A percentile compares a stretch with the other conserved stretches of the same genome.
phyloP scores from a whole-genome alignment of 2,888 invertebrate genomes.

The Epistrophella euchroma region DNA sequence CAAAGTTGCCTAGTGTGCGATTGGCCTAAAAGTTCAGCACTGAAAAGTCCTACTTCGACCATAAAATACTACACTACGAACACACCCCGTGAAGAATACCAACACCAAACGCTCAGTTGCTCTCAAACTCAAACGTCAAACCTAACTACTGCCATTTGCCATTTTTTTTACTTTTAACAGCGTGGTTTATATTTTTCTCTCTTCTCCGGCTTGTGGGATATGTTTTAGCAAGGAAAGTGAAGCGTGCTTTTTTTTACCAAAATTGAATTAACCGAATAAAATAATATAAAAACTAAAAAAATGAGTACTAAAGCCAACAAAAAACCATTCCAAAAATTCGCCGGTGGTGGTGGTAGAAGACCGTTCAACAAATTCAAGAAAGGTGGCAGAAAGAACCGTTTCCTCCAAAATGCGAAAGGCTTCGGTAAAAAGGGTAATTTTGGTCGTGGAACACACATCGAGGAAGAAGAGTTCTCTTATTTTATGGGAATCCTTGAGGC shows the following conservation, averaged over 20 bases:
- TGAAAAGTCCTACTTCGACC: too few species aligned
- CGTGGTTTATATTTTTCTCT: background rate
- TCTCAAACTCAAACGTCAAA: background rate
- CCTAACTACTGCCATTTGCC: background rate
- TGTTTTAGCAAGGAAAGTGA: background rate
- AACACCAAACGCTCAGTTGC: background rate
- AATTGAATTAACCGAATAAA: background rate
- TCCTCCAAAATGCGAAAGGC: constrained; percentile 89
- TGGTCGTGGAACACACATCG: constrained; percentile 89
- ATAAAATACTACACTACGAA: too few species aligned
- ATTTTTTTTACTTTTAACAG: background rate
- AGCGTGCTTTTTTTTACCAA: constrained; percentile 9
- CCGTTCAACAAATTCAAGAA: constrained; percentile 23
- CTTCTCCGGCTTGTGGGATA: background rate
- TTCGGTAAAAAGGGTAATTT: constrained; percentile 90
- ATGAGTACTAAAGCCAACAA: constrained; percentile 19
- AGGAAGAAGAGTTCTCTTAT: constrained; percentile 90
- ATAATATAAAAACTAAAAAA: background rate
- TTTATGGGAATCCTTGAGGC: constrained; percentile 90
- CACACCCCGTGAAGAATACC: background rate
- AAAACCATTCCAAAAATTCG: constrained; percentile 27
- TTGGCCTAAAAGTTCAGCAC: too few species aligned
- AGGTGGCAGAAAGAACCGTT: constrained; percentile 78
- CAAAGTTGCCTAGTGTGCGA: too few species aligned
- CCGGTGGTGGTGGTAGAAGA: background rate